These are phyloP conservation scores for Erebia aethiops DNA, from an alignment of 2,888 invertebrate species.

Conservation along the genomic window DNA sequence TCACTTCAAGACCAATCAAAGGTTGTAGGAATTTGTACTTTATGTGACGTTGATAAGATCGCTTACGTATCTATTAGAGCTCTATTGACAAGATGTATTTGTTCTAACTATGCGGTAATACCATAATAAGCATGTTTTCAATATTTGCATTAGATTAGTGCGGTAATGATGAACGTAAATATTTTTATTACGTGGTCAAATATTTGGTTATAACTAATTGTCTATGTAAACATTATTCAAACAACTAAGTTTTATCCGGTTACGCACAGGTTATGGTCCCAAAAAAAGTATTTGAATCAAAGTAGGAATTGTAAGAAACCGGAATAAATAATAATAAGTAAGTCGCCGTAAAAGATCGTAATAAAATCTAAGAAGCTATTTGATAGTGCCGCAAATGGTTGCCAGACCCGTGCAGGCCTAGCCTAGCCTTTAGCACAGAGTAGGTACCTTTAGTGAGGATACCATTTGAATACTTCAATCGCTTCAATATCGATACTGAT, in stretches of 20 bases:
- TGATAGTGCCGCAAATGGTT: background rate
- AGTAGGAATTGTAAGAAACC: background rate
- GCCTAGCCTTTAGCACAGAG: no score
- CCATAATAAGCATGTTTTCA: background rate
- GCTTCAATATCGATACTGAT: slow-evolving; percentile 1
- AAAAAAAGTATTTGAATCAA: no score
- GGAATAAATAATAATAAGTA: no score
- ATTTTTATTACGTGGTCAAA: background rate
- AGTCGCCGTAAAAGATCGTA: background rate
- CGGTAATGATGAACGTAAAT: background rate
- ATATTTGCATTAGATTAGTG: background rate
- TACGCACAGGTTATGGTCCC: background rate
- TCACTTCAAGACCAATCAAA: slow-evolving; percentile 1
- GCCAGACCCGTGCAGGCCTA: background rate
- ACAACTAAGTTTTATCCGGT: background rate
- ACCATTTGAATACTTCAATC: slow-evolving; percentile 27
- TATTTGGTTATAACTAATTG: background rate
- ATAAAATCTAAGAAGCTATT: no score
- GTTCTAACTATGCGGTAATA: background rate
- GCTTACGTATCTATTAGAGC: background rate
- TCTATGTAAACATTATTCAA: background rate
- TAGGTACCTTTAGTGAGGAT: slow-evolving; percentile 39
- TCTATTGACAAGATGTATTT: slow-evolving; percentile 1
- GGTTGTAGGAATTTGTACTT: background rate
- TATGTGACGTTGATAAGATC: slow-evolving; percentile 1